Percentiles rank a stretch among this genome's conserved stretches.
Conservation (phyloP, 2,888 invertebrate species). For the Cantharis flavilabris region DNA sequence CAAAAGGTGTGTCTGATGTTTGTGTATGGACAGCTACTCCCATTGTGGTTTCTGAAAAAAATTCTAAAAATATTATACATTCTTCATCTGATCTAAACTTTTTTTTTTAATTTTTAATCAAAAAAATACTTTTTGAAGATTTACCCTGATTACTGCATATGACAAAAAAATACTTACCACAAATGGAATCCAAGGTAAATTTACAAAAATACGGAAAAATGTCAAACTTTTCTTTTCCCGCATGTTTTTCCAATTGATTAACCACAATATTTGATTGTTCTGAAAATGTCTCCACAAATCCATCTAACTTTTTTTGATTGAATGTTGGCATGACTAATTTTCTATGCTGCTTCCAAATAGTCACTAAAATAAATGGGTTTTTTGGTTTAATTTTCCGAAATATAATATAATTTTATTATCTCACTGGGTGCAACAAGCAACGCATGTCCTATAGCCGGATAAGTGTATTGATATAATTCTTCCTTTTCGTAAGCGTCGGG, state of each 20-base stretch:
- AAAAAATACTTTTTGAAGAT: too few relatives aligned
- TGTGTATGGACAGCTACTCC: conserved; percentile 67
- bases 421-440: background rate
- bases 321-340: conserved; percentile 68
- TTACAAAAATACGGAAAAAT: conserved; percentile 61
- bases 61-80: too few relatives aligned
- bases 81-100: too few relatives aligned
- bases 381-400: too few relatives aligned
- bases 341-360: conserved; percentile 54
- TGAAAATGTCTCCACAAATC: conserved; percentile 65
- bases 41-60: conserved; percentile 69
- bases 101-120: too few relatives aligned
- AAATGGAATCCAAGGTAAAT: conserved; percentile 67
- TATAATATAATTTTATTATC: too few relatives aligned
- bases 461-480: conserved; percentile 26
- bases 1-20: conserved; percentile 61
- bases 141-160: too few relatives aligned
- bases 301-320: conserved; percentile 65
- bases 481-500: conserved; percentile 32
- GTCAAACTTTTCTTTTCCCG: conserved; percentile 57
- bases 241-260: conserved; percentile 53
- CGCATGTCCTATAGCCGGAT: conserved; percentile 27
- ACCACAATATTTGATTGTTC: conserved; percentile 61
- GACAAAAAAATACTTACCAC: conserved; percentile 61
- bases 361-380: too few relatives aligned